Conservation (phyloP, 2,113 vertebrate genomes). For the Hydropotes inermis region DNA sequence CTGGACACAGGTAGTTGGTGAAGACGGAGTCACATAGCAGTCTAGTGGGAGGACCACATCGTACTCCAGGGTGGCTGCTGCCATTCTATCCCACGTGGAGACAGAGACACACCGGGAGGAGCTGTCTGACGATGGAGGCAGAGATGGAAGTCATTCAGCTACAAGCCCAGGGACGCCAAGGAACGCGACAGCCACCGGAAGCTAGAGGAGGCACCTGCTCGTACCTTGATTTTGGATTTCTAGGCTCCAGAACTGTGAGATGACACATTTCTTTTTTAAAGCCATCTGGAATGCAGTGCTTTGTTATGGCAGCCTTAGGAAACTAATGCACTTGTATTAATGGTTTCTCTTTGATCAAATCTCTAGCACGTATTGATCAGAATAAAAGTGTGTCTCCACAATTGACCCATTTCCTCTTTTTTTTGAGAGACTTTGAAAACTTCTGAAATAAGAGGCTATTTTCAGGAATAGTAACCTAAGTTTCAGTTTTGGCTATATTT, state of each 20-base stretch:
- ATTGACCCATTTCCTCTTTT: slow-evolving; percentile 36
- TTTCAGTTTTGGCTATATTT: slow-evolving; percentile 72
- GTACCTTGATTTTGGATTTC: not conserved
- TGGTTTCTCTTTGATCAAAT: slow-evolving; percentile 38
- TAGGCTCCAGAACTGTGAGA: not conserved
- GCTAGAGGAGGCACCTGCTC: too few relatives aligned
- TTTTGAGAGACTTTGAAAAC: slow-evolving; percentile 36
- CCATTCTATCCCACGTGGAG: rapidly evolving
- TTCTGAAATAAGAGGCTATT: slow-evolving; percentile 69
- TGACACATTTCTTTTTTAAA: not conserved
- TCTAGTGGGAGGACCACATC: not conserved
- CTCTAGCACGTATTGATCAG: slow-evolving; percentile 10
- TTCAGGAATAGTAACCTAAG: slow-evolving; percentile 66
- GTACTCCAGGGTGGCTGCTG: too few relatives aligned
- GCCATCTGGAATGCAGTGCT: not conserved
- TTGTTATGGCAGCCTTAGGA: not conserved
- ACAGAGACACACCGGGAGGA: not conserved
- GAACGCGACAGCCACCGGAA: not conserved
- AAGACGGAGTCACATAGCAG: not conserved
- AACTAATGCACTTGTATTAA: not conserved
- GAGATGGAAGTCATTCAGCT: not conserved
- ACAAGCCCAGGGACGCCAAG: not conserved
- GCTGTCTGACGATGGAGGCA: not conserved
- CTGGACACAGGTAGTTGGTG: not conserved
- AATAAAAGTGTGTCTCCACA: not conserved